Percentiles rank a stretch among this genome's conserved stretches.
Evolutionary conservation across 2,113 vertebrate genomes (phyloP).

Genomic region (Trogon melanurus): DNA sequence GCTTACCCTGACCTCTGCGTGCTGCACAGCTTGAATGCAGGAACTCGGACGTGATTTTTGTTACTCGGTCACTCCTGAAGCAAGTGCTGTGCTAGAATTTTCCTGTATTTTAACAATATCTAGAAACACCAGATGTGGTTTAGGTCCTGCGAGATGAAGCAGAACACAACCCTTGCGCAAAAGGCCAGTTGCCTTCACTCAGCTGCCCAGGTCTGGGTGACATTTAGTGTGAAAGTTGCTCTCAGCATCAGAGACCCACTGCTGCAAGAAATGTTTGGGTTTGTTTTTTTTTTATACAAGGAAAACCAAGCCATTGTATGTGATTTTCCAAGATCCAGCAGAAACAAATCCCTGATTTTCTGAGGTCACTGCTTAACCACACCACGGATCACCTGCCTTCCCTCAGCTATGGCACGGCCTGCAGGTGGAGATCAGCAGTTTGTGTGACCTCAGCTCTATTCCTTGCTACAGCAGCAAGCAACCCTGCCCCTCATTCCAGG

Average conservation of each 20-base stretch:
- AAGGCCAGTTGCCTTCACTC: neutral
- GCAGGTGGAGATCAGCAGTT: neutral
- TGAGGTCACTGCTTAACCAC: neutral
- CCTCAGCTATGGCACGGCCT: neutral
- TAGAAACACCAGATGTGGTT: conserved; percentile 29
- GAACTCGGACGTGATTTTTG: neutral
- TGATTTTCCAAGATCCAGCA: neutral
- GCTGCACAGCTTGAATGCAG: neutral
- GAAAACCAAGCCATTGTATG: neutral
- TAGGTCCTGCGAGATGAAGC: neutral
- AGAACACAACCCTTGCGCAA: neutral
- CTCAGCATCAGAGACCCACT: neutral
- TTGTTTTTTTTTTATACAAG: neutral
- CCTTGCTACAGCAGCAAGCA: neutral
- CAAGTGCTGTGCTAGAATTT: neutral
- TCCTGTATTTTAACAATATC: conserved; percentile 19
- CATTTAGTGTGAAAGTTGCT: neutral
- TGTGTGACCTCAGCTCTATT: neutral
- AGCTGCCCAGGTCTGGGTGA: neutral
- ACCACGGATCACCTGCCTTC: neutral
- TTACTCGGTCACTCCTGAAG: neutral
- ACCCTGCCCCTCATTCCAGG: neutral
- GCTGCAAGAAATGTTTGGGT: neutral
- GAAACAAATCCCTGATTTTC: neutral
- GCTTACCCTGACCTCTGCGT: neutral